A percentile compares a stretch with the other conserved stretches of the same genome.
phyloP scores from a whole-genome alignment of 2,888 invertebrate genomes.

The Epinotia nisella region DNA sequence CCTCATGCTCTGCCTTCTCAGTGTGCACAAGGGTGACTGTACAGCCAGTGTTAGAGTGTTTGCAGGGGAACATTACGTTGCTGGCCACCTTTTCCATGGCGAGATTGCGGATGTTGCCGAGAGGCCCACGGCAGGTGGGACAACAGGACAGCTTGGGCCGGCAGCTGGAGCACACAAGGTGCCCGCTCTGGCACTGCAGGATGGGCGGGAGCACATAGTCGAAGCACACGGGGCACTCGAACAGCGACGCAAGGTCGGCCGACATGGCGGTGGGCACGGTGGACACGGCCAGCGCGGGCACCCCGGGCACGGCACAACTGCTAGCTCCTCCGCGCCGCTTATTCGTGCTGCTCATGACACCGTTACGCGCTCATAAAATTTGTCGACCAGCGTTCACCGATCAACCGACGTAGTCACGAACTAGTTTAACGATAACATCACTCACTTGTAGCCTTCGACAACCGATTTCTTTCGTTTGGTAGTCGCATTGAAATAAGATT shows the following conservation, averaged over 20 bases:
- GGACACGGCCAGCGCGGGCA: slow-evolving; percentile 75
- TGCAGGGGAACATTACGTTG: slow-evolving; percentile 99
- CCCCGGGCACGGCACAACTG: slow-evolving; percentile 81
- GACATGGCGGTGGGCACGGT: slow-evolving; percentile 88
- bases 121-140: slow-evolving; percentile 98
- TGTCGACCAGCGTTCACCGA: slow-evolving; percentile 64
- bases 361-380: slow-evolving; percentile 77
- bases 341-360: slow-evolving; percentile 85
- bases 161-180: slow-evolving; percentile 98
- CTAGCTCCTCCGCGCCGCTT: slow-evolving; percentile 81
- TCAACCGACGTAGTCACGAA: slow-evolving; percentile 59
- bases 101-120: slow-evolving; percentile 98
- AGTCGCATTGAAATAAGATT: slow-evolving; percentile 68
- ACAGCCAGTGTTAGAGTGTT: slow-evolving; percentile 98
- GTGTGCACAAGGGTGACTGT: slow-evolving; percentile 95
- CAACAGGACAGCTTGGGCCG: slow-evolving; percentile 98
- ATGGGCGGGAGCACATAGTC: slow-evolving; percentile 99
- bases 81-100: slow-evolving; percentile 99
- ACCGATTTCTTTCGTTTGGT: slow-evolving; percentile 74
- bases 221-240: slow-evolving; percentile 99
- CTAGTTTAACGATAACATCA: slow-evolving; percentile 47
- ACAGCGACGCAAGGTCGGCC: slow-evolving; percentile 94
- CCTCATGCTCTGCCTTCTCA: slow-evolving; percentile 99
- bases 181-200: slow-evolving; percentile 99
- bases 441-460: slow-evolving; percentile 80